Conservation (phyloP, 2,113 vertebrate genomes). For the Litocranius walleri region DNA sequence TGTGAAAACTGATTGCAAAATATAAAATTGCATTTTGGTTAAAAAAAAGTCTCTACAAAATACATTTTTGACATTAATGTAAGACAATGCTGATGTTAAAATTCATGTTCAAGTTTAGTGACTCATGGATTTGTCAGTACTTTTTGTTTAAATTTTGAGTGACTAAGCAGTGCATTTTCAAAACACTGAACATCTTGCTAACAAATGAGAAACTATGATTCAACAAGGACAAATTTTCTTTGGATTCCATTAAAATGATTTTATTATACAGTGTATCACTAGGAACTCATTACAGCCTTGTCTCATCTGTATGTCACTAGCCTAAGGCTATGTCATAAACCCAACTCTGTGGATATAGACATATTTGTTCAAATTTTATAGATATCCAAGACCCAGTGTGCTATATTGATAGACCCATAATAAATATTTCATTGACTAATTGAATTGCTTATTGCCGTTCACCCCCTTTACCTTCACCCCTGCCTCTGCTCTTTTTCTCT, state of each 20-base stretch:
- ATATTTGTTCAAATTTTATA: not conserved
- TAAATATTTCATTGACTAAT: not conserved
- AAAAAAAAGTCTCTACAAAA: not conserved
- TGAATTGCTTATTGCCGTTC: not conserved
- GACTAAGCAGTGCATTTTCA: not conserved
- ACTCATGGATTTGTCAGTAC: not conserved
- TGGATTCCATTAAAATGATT: not conserved
- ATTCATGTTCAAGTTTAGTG: not conserved
- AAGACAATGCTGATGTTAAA: not conserved
- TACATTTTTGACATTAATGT: not conserved
- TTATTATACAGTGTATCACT: not conserved
- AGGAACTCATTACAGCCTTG: not conserved
- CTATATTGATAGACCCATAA: not conserved
- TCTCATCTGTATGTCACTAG: not conserved
- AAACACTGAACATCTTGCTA: not conserved
- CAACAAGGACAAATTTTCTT: not conserved
- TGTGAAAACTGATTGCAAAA: not conserved
- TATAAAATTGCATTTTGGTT: not conserved
- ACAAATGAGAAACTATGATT: not conserved
- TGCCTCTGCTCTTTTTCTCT: not conserved
- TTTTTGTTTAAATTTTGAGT: not conserved
- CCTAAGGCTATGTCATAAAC: not conserved
- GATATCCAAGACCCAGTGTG: not conserved
- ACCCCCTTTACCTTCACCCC: not conserved
- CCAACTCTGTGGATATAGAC: not conserved